Base-by-base conservation (phyloP, 2,888 invertebrate genomes). In the Hemithea aestivaria region DNA sequence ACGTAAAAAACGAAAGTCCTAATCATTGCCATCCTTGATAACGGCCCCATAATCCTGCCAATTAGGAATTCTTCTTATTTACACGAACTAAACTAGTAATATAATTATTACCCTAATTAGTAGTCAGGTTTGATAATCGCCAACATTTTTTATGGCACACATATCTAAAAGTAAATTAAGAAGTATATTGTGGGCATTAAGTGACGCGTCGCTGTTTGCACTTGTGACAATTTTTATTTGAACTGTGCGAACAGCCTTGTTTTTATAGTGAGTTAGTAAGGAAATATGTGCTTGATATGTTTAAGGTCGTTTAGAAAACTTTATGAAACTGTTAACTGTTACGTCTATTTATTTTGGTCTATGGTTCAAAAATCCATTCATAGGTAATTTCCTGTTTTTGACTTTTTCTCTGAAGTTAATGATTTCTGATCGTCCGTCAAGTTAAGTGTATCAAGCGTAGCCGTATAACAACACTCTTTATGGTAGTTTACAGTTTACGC, bases 111-210 rank as follows among this genome's bases (percentile, higher is more conserved):
- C 55, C 31, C 51, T 40, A 57, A 68, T 62, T 63, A 66, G 52
- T 55, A 57, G 58, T 58, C 31, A 27, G 32, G 34, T 53, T 38
- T 52, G 31, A 52, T 51, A 57, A 55, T 55, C 45, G 27, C 44
- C 35, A 29, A 26, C 37, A 36, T 32, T 53, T 51, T 51, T 55
- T 51, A 55, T 51, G 33, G 22, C 24, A 8, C 24, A 23, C 33
- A 46, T 56, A 62, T 60, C 59, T 46, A 27, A 57, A 40, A 45
- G 61, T 47, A 69, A 73, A 70, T 66, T 56, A 62, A 68, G 72
- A 72, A 69, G 66, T 72, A 60, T 64, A 68, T 66, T 64, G 50
- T 26, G 7, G 54, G 58, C 56, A 53, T 64, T 62, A 64, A 20
- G 34, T 35, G 51, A 31, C 34, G 46, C 28, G 34, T 48, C 40